Percentiles rank a stretch among this genome's conserved stretches.
phyloP scores from a whole-genome alignment of 2,888 invertebrate genomes.

The Pachymerium ferrugineum region DNA sequence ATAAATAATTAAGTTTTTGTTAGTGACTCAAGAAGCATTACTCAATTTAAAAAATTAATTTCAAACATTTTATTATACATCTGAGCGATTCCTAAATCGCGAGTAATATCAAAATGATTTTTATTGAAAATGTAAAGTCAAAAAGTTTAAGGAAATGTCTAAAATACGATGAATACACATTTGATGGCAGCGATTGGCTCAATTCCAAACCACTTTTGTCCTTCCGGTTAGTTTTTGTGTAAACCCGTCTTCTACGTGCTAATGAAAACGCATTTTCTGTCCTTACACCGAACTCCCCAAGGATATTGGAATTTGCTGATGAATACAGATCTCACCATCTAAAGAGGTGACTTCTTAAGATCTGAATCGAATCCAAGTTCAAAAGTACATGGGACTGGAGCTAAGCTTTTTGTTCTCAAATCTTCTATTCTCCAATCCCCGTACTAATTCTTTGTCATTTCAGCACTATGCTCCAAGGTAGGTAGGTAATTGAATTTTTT shows the following conservation, averaged over 20 bases:
- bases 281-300: not conserved
- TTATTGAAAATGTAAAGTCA: no score
- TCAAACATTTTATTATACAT: no score
- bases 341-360: constrained; percentile 27
- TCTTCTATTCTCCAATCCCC: constrained; percentile 9
- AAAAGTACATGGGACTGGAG: constrained; percentile 15
- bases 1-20: no score
- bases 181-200: constrained; percentile 23
- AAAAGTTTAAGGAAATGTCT: constrained; percentile 17
- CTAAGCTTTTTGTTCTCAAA: constrained; percentile 22
- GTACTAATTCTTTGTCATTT: constrained; percentile 17
- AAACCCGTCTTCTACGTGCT: constrained; percentile 25
- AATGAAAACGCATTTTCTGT: constrained; percentile 24
- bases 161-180: constrained; percentile 25
- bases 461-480: constrained; percentile 3
- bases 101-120: no score
- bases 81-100: no score
- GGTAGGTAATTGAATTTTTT: constrained; percentile 14
- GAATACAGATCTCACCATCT: constrained; percentile 11
- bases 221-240: constrained; percentile 27
- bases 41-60: no score
- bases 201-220: constrained; percentile 27
- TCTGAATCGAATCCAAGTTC: constrained; percentile 27
- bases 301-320: constrained; percentile 25
- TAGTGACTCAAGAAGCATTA: no score